Percentiles rank a stretch among this genome's conserved stretches.
phyloP scores from a whole-genome alignment of 1,140 invertebrate genomes.

The Leptoteleia sp. region DNA sequence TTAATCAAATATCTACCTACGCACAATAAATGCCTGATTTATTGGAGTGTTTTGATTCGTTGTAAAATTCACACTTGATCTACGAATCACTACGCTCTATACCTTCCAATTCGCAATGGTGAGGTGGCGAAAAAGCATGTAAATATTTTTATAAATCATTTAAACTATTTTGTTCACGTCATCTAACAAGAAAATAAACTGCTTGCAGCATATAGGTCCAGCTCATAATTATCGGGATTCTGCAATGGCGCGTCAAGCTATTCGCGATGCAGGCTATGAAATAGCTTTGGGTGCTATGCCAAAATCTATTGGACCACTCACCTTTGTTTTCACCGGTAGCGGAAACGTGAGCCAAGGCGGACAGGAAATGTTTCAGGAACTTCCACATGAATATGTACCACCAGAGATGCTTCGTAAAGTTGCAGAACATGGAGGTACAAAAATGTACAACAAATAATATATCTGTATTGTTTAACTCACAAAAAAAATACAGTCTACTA shows the following conservation, averaged over 20 bases:
- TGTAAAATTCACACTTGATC: too few relatives aligned
- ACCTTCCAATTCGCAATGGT: too few relatives aligned
- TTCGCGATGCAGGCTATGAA: constrained; percentile 98
- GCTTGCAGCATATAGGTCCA: constrained; percentile 94
- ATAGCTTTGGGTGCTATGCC: constrained; percentile 98
- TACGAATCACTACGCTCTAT: too few relatives aligned
- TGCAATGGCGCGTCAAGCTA: constrained; percentile 97
- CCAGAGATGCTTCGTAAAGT: constrained; percentile 97
- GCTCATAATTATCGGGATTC: constrained; percentile 99
- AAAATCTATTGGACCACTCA: constrained; percentile 97
- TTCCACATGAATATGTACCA: constrained; percentile 98
- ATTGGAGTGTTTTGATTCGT: too few relatives aligned
- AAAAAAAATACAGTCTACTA: too few relatives aligned
- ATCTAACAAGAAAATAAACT: not conserved
- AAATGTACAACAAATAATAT: too few relatives aligned
- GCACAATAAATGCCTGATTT: too few relatives aligned
- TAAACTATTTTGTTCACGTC: not conserved
- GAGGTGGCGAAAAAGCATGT: too few relatives aligned
- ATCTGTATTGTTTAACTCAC: too few relatives aligned
- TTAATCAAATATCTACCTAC: too few relatives aligned
- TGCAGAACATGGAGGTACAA: constrained; percentile 95
- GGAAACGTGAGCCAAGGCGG: constrained; percentile 93
- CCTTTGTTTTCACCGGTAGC: constrained; percentile 98
- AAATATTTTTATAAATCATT: too few relatives aligned
- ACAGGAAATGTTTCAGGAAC: constrained; percentile 98